Evolutionary conservation across 2,888 invertebrate species (phyloP), one percentile per base, ranked within the genome.

Genomic region (Clepsis dumicolana): DNA sequence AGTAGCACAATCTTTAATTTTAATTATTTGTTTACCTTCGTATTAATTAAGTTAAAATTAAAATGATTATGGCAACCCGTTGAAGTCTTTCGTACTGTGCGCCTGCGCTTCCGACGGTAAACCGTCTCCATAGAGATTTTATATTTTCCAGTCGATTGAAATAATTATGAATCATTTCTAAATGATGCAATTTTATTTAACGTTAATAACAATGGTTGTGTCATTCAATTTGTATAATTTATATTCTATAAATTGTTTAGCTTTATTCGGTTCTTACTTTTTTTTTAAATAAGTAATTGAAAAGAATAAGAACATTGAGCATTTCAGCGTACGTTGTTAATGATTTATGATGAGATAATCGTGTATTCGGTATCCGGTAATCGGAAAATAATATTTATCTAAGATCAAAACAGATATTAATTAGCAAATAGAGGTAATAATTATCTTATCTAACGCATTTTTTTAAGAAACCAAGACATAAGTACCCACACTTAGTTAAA

Each of bases 51-150:
- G n/a, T 29, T 29, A 29, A 29, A 29, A 29, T 29, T 25, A 16
- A 25, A 27, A 10, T 38, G 29, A 12, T 27, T 21, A 7, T 8
- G 10, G 25, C 41, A 16, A 44, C 73, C 62, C 75, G 79, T 80
- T 80, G 79, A 80, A 66, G 74, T 80, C 79, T 78, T 76, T 79
- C 73, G 18, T 68, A 78, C 24, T 48, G 65, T 21, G 50, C 41
- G 50, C 50, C 16, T 35, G 66, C 53, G 71, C 25, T 5, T 48
- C 56, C 60, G 65, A 27, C 50, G 61, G 60, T 44, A 50, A n/a
- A 84, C 83, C 81, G 78, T 74, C 16, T 56, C 56, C 21, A 25
- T 10, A 21, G 14, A 18, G 25, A 32, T 32, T 12, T 16, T 41
- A 41, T 41, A 16, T 18, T 29, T 29, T 25, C 4, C 41, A 4